Evolutionary conservation across 2,113 vertebrate species (phyloP), one percentile per base, ranked within the genome.

Genomic region (Holacanthus passer): DNA sequence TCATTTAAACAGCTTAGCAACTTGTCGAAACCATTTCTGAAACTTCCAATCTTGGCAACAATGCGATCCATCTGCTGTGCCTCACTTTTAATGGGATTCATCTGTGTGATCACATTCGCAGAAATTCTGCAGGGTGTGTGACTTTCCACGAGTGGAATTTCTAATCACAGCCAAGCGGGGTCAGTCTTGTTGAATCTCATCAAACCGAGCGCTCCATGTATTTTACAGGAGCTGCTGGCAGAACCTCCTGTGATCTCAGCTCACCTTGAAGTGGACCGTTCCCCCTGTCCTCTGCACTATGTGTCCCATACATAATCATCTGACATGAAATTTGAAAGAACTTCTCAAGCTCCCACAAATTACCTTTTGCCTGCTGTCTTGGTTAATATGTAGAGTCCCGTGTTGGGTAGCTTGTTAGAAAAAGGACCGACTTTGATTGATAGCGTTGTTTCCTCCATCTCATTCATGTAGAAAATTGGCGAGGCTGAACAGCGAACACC

Each of bases 391-490:
- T 41, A 2, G 56, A 80, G 70, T 88, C 67, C 32, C 2, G 6
- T 73, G 84, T 88, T 87, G 64, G 83, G 88, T 81, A 79, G 88
- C 79, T 91, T 87, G 83, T 90, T 91, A 92, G 91, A 91, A 87
- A 89, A 89, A 41, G 69, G 62, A 72, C 63, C 60, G 92, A 94
- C 94, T 92, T 92, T 96, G 94, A 96, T 94, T 95, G 94, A 96
- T 95, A 90, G 92, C 60, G 35, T 63, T 50, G 89, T 82, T 90
- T 92, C 89, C 85, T 87, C 65, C 90, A n/a, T 93, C 75, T 88
- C 87, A 94, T 93, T 95, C 93, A 95, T 93, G 94, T 87, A 84
- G 92, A 95, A 94, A 94, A 95, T 93, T 94, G 94, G 87, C 88
- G 47, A 71, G 78, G 91, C 92, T 29, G 73, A 83, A 86, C 63